A percentile compares a stretch with the other conserved stretches of the same genome.
These are phyloP conservation scores for Trachymyrmex septentrionalis DNA, from an alignment of 1,140 invertebrate genomes.

Conservation along the genomic window DNA sequence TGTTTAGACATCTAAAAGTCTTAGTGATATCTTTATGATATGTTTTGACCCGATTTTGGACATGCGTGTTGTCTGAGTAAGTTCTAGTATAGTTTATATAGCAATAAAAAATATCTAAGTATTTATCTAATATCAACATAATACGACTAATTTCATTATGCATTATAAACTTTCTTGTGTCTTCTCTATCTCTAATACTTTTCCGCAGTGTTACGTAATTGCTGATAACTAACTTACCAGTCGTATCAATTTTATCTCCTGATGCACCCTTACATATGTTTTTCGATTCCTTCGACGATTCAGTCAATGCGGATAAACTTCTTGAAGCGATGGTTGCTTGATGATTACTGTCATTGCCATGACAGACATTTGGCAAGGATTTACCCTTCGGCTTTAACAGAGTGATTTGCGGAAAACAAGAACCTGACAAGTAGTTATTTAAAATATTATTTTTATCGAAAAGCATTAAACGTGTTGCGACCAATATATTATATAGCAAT, in stretches of 20 bases:
- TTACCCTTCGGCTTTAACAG: conserved; percentile 66
- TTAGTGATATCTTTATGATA: too few species aligned
- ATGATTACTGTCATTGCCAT: conserved; percentile 24
- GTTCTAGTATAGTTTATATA: background rate
- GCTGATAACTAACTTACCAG: conserved; percentile 38
- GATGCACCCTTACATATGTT: conserved; percentile 78
- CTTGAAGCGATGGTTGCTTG: conserved; percentile 54
- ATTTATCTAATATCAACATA: background rate
- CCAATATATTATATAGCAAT: conserved; percentile 48
- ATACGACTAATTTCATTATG: background rate
- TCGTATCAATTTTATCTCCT: conserved; percentile 75
- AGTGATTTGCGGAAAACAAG: conserved; percentile 53
- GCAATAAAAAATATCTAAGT: background rate
- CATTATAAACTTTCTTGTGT: background rate
- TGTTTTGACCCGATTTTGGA: too few species aligned
- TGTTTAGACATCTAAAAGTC: too few species aligned
- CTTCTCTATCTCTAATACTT: background rate
- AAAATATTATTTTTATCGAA: conserved; percentile 8
- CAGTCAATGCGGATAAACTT: conserved; percentile 62
- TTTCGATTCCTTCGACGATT: conserved; percentile 71
- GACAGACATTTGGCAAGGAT: conserved; percentile 14
- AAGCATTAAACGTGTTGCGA: background rate
- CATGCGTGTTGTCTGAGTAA: background rate
- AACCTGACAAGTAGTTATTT: conserved; percentile 52
- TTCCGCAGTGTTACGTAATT: conserved; percentile 7